Evolutionary conservation across 1,140 invertebrate species (phyloP).

Genomic region (Ptiloglossa arizonensis): DNA sequence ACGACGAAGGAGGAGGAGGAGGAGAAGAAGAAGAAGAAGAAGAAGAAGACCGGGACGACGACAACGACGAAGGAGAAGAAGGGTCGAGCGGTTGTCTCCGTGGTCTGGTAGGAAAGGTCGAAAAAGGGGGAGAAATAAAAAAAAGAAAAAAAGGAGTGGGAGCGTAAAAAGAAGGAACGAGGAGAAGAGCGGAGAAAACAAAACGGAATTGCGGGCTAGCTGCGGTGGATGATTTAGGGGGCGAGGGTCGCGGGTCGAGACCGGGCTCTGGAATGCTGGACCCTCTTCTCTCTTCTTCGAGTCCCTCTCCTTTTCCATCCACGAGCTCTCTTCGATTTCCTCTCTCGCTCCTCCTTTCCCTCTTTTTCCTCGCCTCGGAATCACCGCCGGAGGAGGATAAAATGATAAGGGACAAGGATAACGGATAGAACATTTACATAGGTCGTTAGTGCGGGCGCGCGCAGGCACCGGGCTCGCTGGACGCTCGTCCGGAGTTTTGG

Average conservation of each 20-base stretch:
- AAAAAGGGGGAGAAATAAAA: constrained; percentile 60
- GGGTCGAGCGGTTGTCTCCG: constrained; percentile 64
- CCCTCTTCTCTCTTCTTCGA: constrained; percentile 57
- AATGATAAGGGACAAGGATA: constrained; percentile 80
- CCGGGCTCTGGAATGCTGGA: constrained; percentile 78
- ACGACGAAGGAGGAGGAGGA: constrained; percentile 28
- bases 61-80: constrained; percentile 37
- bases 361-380: constrained; percentile 41
- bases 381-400: constrained; percentile 62
- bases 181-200: constrained; percentile 71
- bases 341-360: constrained; percentile 19
- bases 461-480: constrained; percentile 20
- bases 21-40: constrained; percentile 40
- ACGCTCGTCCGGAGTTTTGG: constrained; percentile 38
- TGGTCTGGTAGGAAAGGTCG: constrained; percentile 57
- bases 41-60: constrained; percentile 28
- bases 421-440: constrained; percentile 79
- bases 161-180: constrained; percentile 43
- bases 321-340: neutral
- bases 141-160: constrained; percentile 61
- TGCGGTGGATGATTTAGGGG: constrained; percentile 81
- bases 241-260: constrained; percentile 81
- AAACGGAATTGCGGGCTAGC: constrained; percentile 76
- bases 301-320: constrained; percentile 20
- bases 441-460: constrained; percentile 74